Evolutionary conservation across 2,888 invertebrate species (phyloP), one percentile per base, ranked within the genome.

Genomic region (Pseudococcus longispinus): DNA sequence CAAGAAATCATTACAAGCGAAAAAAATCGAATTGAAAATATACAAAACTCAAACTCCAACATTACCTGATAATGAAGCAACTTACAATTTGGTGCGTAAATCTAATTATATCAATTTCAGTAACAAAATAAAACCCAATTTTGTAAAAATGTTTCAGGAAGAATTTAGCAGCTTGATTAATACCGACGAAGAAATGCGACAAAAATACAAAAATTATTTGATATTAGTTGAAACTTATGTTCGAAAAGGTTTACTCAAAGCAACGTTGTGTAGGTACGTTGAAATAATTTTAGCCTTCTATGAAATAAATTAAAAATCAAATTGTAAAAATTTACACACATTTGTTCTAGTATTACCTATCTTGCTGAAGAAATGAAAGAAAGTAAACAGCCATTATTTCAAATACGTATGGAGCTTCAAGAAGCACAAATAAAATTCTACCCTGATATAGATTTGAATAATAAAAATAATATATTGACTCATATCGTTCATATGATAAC

Each of bases 401-500:
- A 96, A 91, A 93, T 97, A 1, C 91, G 93, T 83, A 93, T 96
- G 89, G 94, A 95, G 89, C 91, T 97, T 4, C 93, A 93, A 88
- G 94, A 94, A 88, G 94, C 95, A 44, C 92, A 94, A 87, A 94
- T 97, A 88, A 92, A 93, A 83, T 96, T 95, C 90, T 91, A 93
- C 32, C 96, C 97, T 0, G 93, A 95, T 0, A 91, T 97, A 89
- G 94, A 95, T 88, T 89, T 93, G 83, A 93, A 94, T 29, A 92
- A 94, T 89, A 90, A 92, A 0, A 93, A 92, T 70, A 95, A 95
- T 11, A 94, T 97, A 88, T 91, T 96, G 32, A 93, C 93, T 89
- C 92, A 92, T 23, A 92, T 97, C 89, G 92, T 97, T 89, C 93
- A 95, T 85, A 96, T 96, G 89, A 94, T 96, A 90, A 94, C 94